Evolutionary conservation across 2,888 invertebrate species (phyloP).

Genomic region (Acleris emargana): DNA sequence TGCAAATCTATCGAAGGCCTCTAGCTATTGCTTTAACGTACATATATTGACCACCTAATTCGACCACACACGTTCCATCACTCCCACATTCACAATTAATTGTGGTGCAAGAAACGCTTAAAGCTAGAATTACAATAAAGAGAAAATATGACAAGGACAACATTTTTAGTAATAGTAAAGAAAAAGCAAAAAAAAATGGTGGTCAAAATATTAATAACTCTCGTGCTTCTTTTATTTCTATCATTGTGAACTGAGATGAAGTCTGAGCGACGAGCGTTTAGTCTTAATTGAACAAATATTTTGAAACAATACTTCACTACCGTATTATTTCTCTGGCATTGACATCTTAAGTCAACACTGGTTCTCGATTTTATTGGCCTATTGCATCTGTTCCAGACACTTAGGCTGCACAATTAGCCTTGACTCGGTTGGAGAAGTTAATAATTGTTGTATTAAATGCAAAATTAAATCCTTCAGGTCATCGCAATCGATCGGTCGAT

Average conservation of each 20-base stretch:
- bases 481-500: constrained; percentile 9
- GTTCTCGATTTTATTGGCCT: constrained; percentile 19
- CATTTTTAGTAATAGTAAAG: background rate
- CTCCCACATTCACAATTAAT: constrained; percentile 25
- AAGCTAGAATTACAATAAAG: constrained; percentile 15
- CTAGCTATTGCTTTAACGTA: constrained; percentile 28
- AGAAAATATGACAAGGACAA: background rate
- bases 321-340: constrained; percentile 27
- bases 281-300: background rate
- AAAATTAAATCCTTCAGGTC: constrained; percentile 21
- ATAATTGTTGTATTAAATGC: constrained; percentile 20
- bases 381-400: constrained; percentile 15
- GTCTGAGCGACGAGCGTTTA: no score
- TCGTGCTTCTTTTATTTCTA: no score
- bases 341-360: constrained; percentile 7
- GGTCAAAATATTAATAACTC: no score
- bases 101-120: constrained; percentile 25
- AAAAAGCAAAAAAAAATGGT: background rate
- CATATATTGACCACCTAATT: constrained; percentile 28
- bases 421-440: constrained; percentile 12
- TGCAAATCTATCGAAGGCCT: constrained; percentile 20
- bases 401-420: constrained; percentile 22
- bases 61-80: constrained; percentile 26
- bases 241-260: background rate
- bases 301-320: constrained; percentile 11